Base-by-base conservation (phyloP, 2,797 vertebrate species). In the Etheostoma nigrum region DNA sequence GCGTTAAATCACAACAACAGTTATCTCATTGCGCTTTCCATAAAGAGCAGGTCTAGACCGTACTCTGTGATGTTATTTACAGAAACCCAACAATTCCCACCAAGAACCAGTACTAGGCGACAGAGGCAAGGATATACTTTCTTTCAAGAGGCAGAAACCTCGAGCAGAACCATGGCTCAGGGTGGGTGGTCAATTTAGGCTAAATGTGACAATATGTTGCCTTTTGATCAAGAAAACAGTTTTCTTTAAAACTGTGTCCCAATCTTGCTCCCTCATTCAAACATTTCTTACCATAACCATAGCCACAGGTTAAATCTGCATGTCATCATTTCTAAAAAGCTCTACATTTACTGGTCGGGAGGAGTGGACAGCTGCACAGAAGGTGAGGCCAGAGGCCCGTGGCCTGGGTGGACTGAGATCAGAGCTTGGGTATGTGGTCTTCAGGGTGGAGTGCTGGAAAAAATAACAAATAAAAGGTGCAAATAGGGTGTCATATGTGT, bases 321-420 rank as follows among this genome's bases (percentile, higher is more conserved):
- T 67, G 73, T 76, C 47, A 12, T 64, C 58, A 42, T 10, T 16
- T 33, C 27, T 57, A 45, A 64, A 57, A 55, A 57, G 48, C 36
- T 62, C 9, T 7, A 51, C 1, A 10, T 76, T 83, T 69, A 71
- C 61, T 33, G 57, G 72, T 84, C 19, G 9, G 36, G 49, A 70
- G 59, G 63, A 30, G 68, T 10, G 79, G 67, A 71, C 25, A 64
- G 58, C 69, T 55, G 19, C 19, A 23, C 13, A 27, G 64, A 67
- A 64, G 49, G 13, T 23, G 69, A 77, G 85, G 84, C 89, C 83
- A 86, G 30, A 74, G 76, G 75, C 87, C 78, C 66, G 2, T 1
- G 21, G 55, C 71, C 63, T 84, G 79, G 82, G 68, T 69, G 72
- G 64, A 58, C 51, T 66, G 48, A 78, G 67, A 52, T 63, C 69